Base-by-base conservation (phyloP, 92 coral and sea anemone species). In the Zoanthus sansibaricus region DNA sequence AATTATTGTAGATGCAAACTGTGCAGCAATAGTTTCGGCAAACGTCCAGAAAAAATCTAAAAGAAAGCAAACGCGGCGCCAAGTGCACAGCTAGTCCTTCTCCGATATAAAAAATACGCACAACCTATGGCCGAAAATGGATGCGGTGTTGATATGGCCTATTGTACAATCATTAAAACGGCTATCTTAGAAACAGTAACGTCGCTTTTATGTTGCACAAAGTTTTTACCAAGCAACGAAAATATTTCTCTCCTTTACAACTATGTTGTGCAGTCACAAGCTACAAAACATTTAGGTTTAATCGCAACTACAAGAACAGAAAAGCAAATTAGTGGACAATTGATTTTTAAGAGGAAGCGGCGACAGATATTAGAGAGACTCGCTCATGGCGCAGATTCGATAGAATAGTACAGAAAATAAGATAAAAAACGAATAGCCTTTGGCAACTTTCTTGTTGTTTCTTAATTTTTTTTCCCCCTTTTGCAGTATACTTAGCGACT, bases 301-400 rank as follows among this genome's bases (percentile, higher is more conserved):
- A 49, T 49, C 14, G 8, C 15, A 64, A 21, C 3, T 64, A 64
- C 70, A 64, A 64, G 70, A 64, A 64, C 70, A 64, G 70, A 64
- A 64, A 64, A 64, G 14, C 70, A 64, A 64, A 64, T 64, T 64
- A 64, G 70, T 64, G 70, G 70, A 64, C 3, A 64, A 64, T 64
- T 64, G 70, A 64, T 64, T 64, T 64, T 64, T 64, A 25, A 64
- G 70, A 64, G 14, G 70, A 64, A 64, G 14, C 70, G 14, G 70
- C 3, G 31, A 64, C 70, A 64, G 3, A 64, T 3, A 64, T 1
- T 64, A 64, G 70, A 64, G 14, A 64, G 14, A 64, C 70, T 1
- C n/a, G 70, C 70, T 64, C 70, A 1, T 64, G 70, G 70, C 14
- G 70, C 70, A 64, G 70, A 64, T 64, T 64, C 70, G 70, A 64